Base-by-base conservation (phyloP, 1,140 invertebrate species). In the Globodera rostochiensis region DNA sequence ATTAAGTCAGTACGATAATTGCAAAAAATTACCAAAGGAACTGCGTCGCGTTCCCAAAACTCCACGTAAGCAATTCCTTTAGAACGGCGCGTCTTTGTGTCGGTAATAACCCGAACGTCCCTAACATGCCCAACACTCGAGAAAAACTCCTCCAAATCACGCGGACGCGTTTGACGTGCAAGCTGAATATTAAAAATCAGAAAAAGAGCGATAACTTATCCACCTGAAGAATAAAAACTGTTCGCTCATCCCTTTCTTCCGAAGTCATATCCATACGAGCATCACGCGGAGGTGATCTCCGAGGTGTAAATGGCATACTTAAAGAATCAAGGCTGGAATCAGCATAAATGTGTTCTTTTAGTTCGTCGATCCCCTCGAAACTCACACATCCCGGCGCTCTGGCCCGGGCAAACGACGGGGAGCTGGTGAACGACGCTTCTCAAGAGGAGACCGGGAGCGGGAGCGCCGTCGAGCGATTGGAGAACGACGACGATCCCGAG, bases 1-100 rank as follows among this genome's bases (percentile, higher is more conserved):
- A 0, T 57, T 46, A 77, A 77, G 2, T n/a, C 19, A 2, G 25
- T 36, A 19, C n/a, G 73, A 64, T 53, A 73, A 9, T 47, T 79
- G 80, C 49, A 49, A 19, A 15, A 46, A 82, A 92, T 93, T 91
- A 95, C 94, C 91, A 98, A 91, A 81, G 95, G 94, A 45, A 99
- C 97, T 83, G 96, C 97, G 92, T 98, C 96, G 15, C 96, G 94
- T 91, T 99, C 96, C 89, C 94, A 94, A 90, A 99, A 99, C 91
- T 99, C 98, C 73, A 99, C 96, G 91, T 99, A 99, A 21, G 96
- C 95, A 88, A 99, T 99, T 75, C 98, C 98, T 92, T 99, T 99
- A 86, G 98, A 99, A 84, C 97, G 92, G 86, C 97, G 93, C 0
- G 98, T 99, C 91, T 98, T 98, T 90, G 98, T 98, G 91, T 98